A percentile compares a stretch with the other conserved stretches of the same genome.
Evolutionary conservation across 2,113 vertebrate species (phyloP).

Genomic region (Callipepla squamata): DNA sequence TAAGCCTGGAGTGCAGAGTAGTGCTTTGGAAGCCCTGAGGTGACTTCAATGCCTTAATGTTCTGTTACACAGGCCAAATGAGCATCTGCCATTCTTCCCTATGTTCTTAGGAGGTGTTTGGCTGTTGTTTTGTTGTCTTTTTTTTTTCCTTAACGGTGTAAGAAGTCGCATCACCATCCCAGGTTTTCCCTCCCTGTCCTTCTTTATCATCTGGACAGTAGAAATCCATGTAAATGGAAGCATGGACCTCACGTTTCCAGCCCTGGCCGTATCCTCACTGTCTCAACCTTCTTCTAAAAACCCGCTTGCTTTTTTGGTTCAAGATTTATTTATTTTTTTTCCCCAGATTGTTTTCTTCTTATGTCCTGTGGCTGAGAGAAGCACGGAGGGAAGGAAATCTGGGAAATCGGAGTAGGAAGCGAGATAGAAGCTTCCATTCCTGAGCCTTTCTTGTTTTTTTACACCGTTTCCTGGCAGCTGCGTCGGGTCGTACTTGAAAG

Average conservation of each 20-base stretch:
- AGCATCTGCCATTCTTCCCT: not conserved
- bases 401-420: slow-evolving; percentile 52
- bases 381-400: slow-evolving; percentile 47
- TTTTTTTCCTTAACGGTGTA: not conserved
- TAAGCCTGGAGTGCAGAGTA: not conserved
- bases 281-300: not conserved
- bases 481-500: not conserved
- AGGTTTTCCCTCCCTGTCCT: not conserved
- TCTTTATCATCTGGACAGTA: not conserved
- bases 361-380: slow-evolving; percentile 21
- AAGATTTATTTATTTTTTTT: not conserved
- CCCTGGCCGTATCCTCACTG: accelerated
- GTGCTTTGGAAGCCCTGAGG: not conserved
- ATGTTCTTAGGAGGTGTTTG: not conserved
- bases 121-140: not conserved
- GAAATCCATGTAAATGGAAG: not conserved
- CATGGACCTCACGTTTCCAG: not conserved
- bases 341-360: slow-evolving; percentile 20
- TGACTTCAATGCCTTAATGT: not conserved
- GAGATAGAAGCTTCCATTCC: slow-evolving; percentile 51
- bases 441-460: slow-evolving; percentile 39
- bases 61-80: not conserved
- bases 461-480: slow-evolving; percentile 53
- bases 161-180: not conserved
- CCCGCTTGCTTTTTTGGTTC: not conserved